Conservation (phyloP, 2,113 vertebrate genomes). For the Brienomyrus brachyistius region DNA sequence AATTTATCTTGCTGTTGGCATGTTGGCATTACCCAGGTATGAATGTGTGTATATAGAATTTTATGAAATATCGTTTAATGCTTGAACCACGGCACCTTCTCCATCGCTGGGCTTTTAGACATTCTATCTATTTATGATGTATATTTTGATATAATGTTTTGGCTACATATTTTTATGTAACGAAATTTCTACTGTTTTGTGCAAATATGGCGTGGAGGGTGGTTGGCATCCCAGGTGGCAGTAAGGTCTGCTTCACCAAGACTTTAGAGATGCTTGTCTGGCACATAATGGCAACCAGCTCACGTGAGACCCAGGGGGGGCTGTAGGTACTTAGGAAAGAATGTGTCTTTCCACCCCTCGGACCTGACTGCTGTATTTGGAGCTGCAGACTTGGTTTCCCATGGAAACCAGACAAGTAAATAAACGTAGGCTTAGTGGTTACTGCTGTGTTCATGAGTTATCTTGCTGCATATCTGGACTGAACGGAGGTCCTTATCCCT, state of each 20-base stretch:
- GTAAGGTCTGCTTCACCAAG: neutral
- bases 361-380: neutral
- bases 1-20: neutral
- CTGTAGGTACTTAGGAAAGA: neutral
- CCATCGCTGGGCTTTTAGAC: neutral
- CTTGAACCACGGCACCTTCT: neutral
- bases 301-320: neutral
- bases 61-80: neutral
- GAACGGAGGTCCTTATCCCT: neutral
- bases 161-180: neutral
- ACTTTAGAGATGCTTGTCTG: neutral
- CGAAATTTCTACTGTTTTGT: neutral
- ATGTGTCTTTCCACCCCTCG: neutral
- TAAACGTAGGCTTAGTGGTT: neutral
- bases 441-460: neutral
- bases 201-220: neutral
- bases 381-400: neutral
- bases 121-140: neutral
- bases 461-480: neutral
- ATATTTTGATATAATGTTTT: neutral
- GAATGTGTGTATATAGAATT: neutral
- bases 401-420: neutral
- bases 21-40: neutral
- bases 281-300: neutral
- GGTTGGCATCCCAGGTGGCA: neutral